These are phyloP conservation scores for Maccullochella peelii DNA, from an alignment of 2,113 vertebrate genomes.

Conservation along the genomic window DNA sequence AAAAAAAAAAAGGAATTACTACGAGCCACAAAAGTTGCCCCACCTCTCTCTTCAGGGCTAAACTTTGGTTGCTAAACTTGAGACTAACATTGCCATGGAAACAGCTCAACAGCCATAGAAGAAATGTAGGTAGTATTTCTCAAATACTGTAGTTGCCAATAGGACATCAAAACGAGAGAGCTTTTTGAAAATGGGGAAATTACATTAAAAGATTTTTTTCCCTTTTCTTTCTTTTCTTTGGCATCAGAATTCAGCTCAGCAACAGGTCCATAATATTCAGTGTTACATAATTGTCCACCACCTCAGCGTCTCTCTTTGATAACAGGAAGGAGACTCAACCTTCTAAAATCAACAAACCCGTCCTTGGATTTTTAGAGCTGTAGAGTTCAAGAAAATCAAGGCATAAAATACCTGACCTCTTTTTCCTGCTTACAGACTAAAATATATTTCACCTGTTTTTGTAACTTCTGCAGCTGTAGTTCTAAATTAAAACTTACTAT, in stretches of 20 bases:
- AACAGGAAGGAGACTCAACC: conserved; percentile 53
- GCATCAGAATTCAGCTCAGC: conserved; percentile 12
- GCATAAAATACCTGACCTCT: background rate
- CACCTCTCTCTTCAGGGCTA: conserved; percentile 6
- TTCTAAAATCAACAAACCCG: conserved; percentile 48
- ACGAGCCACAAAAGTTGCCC: conserved; percentile 12
- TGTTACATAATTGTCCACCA: conserved; percentile 54
- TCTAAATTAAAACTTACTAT: background rate
- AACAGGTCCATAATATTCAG: conserved; percentile 25
- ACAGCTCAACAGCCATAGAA: conserved; percentile 46
- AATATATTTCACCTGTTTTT: background rate
- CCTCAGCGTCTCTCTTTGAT: conserved; percentile 37
- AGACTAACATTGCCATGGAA: conserved; percentile 62
- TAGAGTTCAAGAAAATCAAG: conserved; percentile 36
- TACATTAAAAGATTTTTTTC: conserved; percentile 16
- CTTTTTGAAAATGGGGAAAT: conserved; percentile 1
- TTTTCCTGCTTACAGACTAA: conserved; percentile 26
- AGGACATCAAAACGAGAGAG: conserved; percentile 37
- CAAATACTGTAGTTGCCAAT: conserved; percentile 27
- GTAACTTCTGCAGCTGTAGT: background rate
- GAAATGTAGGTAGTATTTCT: conserved; percentile 51
- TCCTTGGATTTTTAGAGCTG: conserved; percentile 33
- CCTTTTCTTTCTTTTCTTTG: conserved; percentile 19
- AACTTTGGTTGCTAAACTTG: conserved; percentile 61
- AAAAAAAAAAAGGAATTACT: conserved; percentile 14